phyloP scores from a whole-genome alignment of 2,797 vertebrate genomes.

The Syngnathus acus region DNA sequence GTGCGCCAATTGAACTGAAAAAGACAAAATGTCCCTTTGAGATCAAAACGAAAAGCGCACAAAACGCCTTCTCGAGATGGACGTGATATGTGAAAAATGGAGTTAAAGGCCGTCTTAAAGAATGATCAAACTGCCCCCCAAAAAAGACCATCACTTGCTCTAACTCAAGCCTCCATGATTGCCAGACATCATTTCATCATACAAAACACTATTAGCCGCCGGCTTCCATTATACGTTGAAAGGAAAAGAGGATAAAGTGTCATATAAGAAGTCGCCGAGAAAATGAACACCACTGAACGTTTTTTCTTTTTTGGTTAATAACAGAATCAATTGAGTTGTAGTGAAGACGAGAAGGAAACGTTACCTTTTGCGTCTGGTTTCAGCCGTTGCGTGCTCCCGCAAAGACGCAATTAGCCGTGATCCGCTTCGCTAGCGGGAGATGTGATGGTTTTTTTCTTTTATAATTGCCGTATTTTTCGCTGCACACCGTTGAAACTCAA shows the following conservation, averaged over 20 bases:
- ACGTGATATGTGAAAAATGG: not conserved
- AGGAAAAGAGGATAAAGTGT: not conserved
- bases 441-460: not conserved
- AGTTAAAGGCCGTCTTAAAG: not conserved
- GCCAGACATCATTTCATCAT: not conserved
- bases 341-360: not conserved
- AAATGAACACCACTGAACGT: not conserved
- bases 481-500: not conserved
- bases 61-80: not conserved
- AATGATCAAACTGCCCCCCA: not conserved
- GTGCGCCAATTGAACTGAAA: too few species aligned
- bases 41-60: too few species aligned
- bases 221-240: not conserved
- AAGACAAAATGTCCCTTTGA: too few species aligned
- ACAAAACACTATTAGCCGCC: not conserved
- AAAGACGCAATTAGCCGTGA: conserved; percentile 1
- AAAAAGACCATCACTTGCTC: not conserved
- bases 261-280: not conserved
- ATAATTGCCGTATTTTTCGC: conserved; percentile 1
- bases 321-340: not conserved
- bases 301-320: not conserved
- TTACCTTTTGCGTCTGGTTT: not conserved
- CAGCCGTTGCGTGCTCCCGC: not conserved
- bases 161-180: not conserved
- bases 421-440: not conserved